Evolutionary conservation across 2,797 vertebrate species (phyloP).

Genomic region (Fundulus diaphanus): DNA sequence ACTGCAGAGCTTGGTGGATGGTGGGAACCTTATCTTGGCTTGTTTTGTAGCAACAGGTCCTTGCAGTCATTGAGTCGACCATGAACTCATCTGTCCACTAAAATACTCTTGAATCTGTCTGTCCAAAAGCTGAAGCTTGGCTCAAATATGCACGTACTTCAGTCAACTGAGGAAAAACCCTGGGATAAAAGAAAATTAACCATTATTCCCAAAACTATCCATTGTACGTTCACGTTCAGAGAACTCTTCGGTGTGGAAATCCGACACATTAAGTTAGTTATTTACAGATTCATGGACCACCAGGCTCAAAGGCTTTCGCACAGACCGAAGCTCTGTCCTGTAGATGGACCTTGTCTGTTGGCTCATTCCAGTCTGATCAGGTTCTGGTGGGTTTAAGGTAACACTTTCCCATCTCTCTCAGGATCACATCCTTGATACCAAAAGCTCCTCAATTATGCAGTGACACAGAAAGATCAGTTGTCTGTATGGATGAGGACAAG

Average conservation of each 20-base stretch:
- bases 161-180: not conserved
- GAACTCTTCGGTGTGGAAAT: slow-evolving; percentile 30
- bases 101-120: not conserved
- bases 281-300: slow-evolving; percentile 17
- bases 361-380: slow-evolving; percentile 34
- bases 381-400: slow-evolving; percentile 55
- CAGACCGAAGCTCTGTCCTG: slow-evolving; percentile 19
- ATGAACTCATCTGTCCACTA: not conserved
- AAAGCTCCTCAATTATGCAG: slow-evolving; percentile 81
- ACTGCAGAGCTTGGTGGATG: not conserved
- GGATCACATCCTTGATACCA: slow-evolving; percentile 71
- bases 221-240: not conserved
- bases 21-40: not conserved
- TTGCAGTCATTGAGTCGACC: not conserved
- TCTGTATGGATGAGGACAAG: slow-evolving; percentile 65
- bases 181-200: not conserved
- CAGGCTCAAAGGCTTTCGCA: slow-evolving; percentile 14
- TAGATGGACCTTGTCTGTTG: slow-evolving; percentile 38
- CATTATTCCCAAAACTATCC: not conserved
- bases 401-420: slow-evolving; percentile 76
- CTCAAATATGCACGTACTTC: not conserved
- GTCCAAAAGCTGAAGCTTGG: not conserved
- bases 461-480: slow-evolving; percentile 67
- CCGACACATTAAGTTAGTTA: slow-evolving; percentile 46
- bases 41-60: not conserved